Percentiles rank a stretch among this genome's conserved stretches.
Evolutionary conservation across 1,140 invertebrate genomes (phyloP).

Genomic region (Gonatopus flavifemur): DNA sequence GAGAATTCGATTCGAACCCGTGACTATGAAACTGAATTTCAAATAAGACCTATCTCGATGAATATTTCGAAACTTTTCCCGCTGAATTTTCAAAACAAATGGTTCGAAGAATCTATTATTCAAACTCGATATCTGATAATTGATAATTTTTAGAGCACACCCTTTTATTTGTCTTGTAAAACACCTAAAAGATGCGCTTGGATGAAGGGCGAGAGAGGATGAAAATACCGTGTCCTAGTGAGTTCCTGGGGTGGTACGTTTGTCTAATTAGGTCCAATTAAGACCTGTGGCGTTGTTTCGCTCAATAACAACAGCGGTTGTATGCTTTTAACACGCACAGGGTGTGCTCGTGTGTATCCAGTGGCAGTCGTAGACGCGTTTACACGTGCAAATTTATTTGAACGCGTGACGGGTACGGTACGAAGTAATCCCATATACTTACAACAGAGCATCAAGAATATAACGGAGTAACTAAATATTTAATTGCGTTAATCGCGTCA

Average conservation of each 20-base stretch:
- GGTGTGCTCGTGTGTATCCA: neutral
- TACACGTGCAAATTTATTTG: conserved; percentile 16
- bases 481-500: conserved; percentile 28
- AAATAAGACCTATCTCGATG: too few relatives aligned
- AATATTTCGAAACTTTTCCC: too few relatives aligned
- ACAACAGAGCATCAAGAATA: conserved; percentile 19
- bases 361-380: neutral
- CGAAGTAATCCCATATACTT: conserved; percentile 10
- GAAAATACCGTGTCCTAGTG: conserved; percentile 3
- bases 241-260: conserved; percentile 10
- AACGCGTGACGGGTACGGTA: conserved; percentile 1
- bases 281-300: conserved; percentile 13
- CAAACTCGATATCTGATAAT: neutral
- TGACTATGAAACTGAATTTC: too few relatives aligned
- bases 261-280: conserved; percentile 29
- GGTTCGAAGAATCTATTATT: neutral
- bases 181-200: neutral
- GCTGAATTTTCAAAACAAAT: neutral
- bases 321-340: too few relatives aligned
- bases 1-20: too few relatives aligned
- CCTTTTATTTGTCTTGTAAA: neutral
- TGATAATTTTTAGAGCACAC: neutral
- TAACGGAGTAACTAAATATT: conserved; percentile 26
- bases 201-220: neutral
- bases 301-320: too few relatives aligned